phyloP scores from a whole-genome alignment of 2,797 vertebrate genomes.

The Acrossocheilus fasciatus region DNA sequence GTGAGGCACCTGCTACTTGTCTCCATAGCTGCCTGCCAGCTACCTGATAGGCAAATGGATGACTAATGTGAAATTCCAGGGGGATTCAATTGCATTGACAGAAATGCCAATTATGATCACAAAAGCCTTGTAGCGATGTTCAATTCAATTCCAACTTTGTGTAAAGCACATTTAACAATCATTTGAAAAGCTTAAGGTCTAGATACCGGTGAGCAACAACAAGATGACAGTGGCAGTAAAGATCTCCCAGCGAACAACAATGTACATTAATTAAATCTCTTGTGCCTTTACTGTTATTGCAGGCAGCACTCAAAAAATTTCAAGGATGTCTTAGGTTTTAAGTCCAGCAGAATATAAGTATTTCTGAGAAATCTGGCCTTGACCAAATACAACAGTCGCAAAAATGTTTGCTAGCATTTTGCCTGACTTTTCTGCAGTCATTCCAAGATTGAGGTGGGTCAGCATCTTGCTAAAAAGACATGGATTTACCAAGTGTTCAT shows the following conservation, averaged over 20 bases:
- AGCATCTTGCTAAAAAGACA: neutral
- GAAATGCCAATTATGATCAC: slow-evolving; percentile 24
- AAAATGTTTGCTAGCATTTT: neutral
- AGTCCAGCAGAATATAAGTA: neutral
- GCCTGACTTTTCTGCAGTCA: neutral
- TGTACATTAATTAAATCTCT: neutral
- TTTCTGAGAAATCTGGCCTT: neutral
- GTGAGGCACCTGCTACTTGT: slow-evolving; percentile 39
- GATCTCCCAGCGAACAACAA: neutral
- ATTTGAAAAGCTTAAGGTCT: neutral
- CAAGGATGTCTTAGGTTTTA: neutral
- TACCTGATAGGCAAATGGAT: slow-evolving; percentile 16
- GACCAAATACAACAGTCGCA: neutral
- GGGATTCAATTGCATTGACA: slow-evolving; percentile 31
- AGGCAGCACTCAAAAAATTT: neutral
- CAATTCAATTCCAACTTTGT: slow-evolving; percentile 12
- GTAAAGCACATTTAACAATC: slow-evolving; percentile 14
- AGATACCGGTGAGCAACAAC: neutral
- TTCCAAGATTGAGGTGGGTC: neutral
- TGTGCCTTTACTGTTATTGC: neutral
- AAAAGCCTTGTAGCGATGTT: slow-evolving; percentile 13
- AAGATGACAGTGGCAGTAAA: neutral
- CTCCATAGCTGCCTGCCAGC: slow-evolving; percentile 37
- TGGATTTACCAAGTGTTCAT: neutral
- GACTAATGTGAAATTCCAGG: slow-evolving; percentile 23